Evolutionary conservation across 2,888 invertebrate genomes (phyloP).

Genomic region (Silvanus unidentatus): DNA sequence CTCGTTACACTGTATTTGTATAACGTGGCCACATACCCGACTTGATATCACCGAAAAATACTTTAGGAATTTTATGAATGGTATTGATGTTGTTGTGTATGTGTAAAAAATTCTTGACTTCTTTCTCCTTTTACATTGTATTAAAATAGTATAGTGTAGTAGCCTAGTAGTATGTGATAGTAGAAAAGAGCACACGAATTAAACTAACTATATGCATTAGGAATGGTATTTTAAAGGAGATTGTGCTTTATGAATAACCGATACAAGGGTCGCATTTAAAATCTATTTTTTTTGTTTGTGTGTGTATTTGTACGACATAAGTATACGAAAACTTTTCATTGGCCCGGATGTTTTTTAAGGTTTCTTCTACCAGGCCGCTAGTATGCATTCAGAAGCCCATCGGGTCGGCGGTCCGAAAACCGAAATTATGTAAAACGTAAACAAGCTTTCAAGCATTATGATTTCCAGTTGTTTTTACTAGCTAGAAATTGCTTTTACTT

Average conservation of each 20-base stretch:
- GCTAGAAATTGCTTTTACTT: conserved; percentile 17
- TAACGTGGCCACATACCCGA: no score
- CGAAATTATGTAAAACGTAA: neutral
- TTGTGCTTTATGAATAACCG: conserved; percentile 30
- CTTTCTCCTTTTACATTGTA: no score
- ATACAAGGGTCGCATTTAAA: conserved; percentile 23
- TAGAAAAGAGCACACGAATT: conserved; percentile 19
- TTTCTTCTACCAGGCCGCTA: conserved; percentile 37
- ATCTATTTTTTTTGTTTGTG: no score
- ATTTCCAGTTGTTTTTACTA: conserved; percentile 12
- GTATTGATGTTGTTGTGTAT: conserved; percentile 16
- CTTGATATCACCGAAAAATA: no score
- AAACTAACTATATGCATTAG: no score
- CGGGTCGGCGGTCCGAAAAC: conserved; percentile 22
- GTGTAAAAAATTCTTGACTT: no score
- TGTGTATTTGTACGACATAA: no score
- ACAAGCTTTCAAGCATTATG: neutral
- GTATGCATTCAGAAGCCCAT: conserved; percentile 35
- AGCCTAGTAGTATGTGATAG: conserved; percentile 10
- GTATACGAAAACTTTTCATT: conserved; percentile 31
- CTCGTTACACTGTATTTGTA: no score
- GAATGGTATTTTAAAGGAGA: conserved; percentile 20
- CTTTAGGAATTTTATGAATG: conserved; percentile 41
- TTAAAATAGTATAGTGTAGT: neutral
- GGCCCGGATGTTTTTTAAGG: conserved; percentile 41